Base-by-base conservation (phyloP, 2,797 vertebrate genomes). In the Sardinella longiceps region DNA sequence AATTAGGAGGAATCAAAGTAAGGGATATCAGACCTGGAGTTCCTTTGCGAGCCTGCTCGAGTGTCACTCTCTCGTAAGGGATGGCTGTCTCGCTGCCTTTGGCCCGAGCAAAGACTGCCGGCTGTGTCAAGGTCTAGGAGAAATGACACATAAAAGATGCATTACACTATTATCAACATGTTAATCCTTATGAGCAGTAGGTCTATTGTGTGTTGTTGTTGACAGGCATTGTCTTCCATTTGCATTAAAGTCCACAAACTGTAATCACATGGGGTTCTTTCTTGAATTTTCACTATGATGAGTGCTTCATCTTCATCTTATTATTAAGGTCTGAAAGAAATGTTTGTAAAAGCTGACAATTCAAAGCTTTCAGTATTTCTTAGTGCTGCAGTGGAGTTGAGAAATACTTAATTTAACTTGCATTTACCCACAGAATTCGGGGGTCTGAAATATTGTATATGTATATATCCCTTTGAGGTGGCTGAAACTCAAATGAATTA, bases 11-110 rank as follows among this genome's bases (percentile, higher is more conserved):
- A 58, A 58, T 10, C 4, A 23, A 23, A 56, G 20, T 20, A 4
- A 70, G 30, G 63, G 3, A 28, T 14, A 70, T 70, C 25, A 37
- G 25, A 91, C 98, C 97, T 96, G 98, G 97, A 28, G 98, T 99
- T 88, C 98, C 98, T 74, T 95, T 94, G 82, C 94, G 94, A n/a
- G 98, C 98, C 90, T 99, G 97, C 85, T 96, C 92, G 86, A 98
- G 92, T 81, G 97, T 98, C 84, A 99, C 80, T 90, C 96, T 99
- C 83, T 99, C 97, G 81, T 97, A 95, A 11, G 95, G 94, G 12
- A 95, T 93, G 82, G 94, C 94, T 81, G 95, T 95, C 85, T 96
- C 94, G 87, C 90, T 97, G 91, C 95, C 96, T 53, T 91, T 96
- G 85, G 96, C 93, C 5, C 95, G 96, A 81, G 98, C 96, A 90